Percentiles rank a stretch among this genome's conserved stretches.
These are phyloP conservation scores for Potorous gilbertii DNA, from an alignment of 2,797 vertebrate genomes.

Conservation along the genomic window DNA sequence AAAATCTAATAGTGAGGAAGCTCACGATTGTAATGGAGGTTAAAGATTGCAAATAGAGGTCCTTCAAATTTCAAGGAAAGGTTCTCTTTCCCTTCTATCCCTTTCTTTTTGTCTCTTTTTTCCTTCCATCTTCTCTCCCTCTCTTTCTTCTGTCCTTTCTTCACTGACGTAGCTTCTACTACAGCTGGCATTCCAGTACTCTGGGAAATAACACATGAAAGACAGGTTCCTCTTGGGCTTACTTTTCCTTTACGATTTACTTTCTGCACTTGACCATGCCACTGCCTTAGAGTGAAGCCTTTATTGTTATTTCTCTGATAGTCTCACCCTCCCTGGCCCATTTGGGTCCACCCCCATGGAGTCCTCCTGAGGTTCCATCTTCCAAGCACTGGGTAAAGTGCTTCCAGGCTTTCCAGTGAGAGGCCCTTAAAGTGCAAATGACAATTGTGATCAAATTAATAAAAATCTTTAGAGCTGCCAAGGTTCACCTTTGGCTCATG, in stretches of 20 bases:
- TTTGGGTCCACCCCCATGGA: conserved; percentile 33
- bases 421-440: conserved; percentile 76
- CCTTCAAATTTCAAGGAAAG: conserved; percentile 5
- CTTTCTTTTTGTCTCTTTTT: conserved; percentile 10
- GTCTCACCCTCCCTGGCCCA: conserved; percentile 7
- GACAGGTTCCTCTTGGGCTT: neutral
- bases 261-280: conserved; percentile 47
- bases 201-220: neutral
- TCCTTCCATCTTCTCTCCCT: conserved; percentile 17
- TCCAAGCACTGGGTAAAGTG: conserved; percentile 64
- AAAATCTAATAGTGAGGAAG: conserved; percentile 1
- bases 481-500: conserved; percentile 73
- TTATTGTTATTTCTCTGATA: conserved; percentile 43
- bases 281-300: conserved; percentile 30
- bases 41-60: neutral
- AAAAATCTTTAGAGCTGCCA: conserved; percentile 50
- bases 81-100: neutral
- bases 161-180: neutral
- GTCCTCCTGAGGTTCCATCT: conserved; percentile 31
- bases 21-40: conserved; percentile 18
- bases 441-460: conserved; percentile 74
- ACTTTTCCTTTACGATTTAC: conserved; percentile 28
- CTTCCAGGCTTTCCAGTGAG: conserved; percentile 61
- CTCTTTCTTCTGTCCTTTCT: neutral
- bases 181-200: neutral